phyloP scores from a whole-genome alignment of 2,797 vertebrate genomes.

The Erethizon dorsatum region DNA sequence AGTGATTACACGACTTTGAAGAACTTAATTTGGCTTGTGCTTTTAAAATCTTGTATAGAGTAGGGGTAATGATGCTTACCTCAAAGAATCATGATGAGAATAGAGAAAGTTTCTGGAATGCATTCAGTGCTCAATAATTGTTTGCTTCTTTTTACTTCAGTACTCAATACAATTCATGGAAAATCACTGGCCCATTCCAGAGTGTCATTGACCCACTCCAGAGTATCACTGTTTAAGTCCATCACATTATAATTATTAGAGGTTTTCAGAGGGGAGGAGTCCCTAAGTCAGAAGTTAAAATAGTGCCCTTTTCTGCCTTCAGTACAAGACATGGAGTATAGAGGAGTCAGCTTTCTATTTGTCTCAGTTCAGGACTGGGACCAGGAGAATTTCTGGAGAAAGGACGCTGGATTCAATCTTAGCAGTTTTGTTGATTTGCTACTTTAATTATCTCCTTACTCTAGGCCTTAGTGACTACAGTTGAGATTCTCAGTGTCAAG shows the following conservation, averaged over 20 bases:
- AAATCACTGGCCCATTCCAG: background rate
- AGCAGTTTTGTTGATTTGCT: constrained; percentile 36
- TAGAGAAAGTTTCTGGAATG: constrained; percentile 9
- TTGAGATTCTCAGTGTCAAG: constrained; percentile 62
- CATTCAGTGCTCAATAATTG: background rate
- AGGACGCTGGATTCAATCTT: constrained; percentile 24
- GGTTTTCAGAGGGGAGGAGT: background rate
- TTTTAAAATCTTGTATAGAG: constrained; percentile 21
- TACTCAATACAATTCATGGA: background rate
- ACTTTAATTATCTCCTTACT: constrained; percentile 55
- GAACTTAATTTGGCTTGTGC: constrained; percentile 49
- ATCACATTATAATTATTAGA: constrained; percentile 25
- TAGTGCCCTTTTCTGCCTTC: background rate
- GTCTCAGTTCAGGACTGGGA: background rate
- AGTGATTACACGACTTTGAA: background rate
- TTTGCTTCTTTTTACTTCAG: constrained; percentile 55
- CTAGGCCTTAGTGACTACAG: constrained; percentile 41
- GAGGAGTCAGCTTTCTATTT: background rate
- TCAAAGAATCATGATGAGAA: background rate
- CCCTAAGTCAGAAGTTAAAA: constrained; percentile 57
- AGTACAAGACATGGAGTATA: background rate
- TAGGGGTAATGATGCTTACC: background rate
- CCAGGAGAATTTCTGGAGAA: background rate
- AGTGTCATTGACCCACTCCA: background rate
- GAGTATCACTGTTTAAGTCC: background rate